Base-by-base conservation (phyloP, 2,113 vertebrate species). In the Etheostoma cragini region DNA sequence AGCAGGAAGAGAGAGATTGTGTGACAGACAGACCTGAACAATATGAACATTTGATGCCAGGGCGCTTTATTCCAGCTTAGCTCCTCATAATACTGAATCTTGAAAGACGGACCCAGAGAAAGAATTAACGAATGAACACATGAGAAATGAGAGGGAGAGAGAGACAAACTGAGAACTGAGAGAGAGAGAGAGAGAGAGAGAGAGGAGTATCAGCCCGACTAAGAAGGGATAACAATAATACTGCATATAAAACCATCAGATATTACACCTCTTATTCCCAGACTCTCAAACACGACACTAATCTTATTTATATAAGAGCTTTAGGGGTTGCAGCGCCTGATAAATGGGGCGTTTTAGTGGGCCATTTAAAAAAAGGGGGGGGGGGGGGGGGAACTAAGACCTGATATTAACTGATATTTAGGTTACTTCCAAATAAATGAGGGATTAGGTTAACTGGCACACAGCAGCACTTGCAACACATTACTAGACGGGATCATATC, bases 261-360 rank as follows among this genome's bases (percentile, higher is more conserved):
- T 94, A 94, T 95, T 95, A 93, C 91, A 93, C 82, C 93, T 93
- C 90, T 94, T 94, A 92, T 94, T 95, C 91, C 91, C 90, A 66
- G 80, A 90, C 91, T 91, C 93, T 94, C 92, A 91, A 92, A 94
- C 76, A 85, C 86, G 89, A 94, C 93, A 94, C 94, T 95, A 95
- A 95, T 95, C 94, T 95, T 95, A 95, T 95, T 95, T 95, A 95
- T 94, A 94, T 94, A 95, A 94, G 91, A 93, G 95, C 94, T 95
- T 95, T 95, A 94, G 72, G 87, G 91, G 91, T 89, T 93, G 88
- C 87, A 87, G 87, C 56, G 74, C 76, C 88, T 80, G 92, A 95
- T 94, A 93, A 92, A 93, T 88, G 92, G 83, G 77, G 87, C 67
- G 82, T 94, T 93, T 94, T 88, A 93, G 80, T 57, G 83, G 89